Evolutionary conservation across 2,113 vertebrate species (phyloP).

Genomic region (Morone saxatilis): DNA sequence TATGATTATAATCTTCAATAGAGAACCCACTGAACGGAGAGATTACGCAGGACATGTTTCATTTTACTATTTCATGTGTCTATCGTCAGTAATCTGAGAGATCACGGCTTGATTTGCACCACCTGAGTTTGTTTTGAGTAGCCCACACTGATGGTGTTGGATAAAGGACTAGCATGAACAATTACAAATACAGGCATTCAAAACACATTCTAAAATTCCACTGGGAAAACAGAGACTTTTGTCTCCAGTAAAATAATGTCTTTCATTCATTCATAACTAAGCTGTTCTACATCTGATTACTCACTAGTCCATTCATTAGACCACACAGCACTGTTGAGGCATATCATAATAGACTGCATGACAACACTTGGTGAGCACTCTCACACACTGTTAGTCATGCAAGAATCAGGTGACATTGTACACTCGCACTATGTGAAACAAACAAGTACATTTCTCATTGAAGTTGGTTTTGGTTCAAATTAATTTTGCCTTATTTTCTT

Average conservation of each 20-base stretch:
- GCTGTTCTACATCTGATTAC: neutral
- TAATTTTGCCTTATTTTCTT: neutral
- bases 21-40: neutral
- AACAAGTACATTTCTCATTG: neutral
- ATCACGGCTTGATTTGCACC: neutral
- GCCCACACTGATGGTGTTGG: neutral
- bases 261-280: slow-evolving; percentile 26
- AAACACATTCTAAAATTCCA: slow-evolving; percentile 9
- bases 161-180: neutral
- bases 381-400: neutral
- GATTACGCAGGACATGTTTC: neutral
- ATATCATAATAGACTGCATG: neutral
- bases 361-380: neutral
- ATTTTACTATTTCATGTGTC: neutral
- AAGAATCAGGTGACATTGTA: neutral
- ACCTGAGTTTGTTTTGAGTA: neutral
- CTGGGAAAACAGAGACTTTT: neutral
- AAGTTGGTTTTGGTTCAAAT: neutral
- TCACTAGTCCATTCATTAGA: neutral
- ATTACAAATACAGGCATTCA: neutral
- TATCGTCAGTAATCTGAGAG: neutral
- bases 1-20: neutral
- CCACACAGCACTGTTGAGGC: neutral
- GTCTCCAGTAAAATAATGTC: neutral
- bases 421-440: neutral